Base-by-base conservation (phyloP, 2,888 invertebrate genomes). In the Ethmia dodecea region DNA sequence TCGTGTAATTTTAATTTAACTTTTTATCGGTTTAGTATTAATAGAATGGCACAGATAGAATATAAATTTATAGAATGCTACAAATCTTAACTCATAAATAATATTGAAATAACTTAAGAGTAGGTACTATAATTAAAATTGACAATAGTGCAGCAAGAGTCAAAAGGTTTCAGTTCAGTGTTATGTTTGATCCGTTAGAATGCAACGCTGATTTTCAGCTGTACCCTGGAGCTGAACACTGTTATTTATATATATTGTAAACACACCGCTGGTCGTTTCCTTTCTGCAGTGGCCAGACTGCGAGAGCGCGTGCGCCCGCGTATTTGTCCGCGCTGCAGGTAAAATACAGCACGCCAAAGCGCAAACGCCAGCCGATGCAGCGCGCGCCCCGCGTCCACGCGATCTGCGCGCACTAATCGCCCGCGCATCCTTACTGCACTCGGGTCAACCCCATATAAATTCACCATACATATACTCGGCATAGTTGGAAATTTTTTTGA, bases 281-380 rank as follows among this genome's bases (percentile, higher is more conserved):
- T 44, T 13, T 49, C 37, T 22, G 47, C 40, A 8, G 41, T 32
- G 4, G 41, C 45, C 13, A 59, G 54, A 40, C 69, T 74, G 33
- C 68, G 59, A 11, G 73, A 71, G 33, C 68, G 60, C 10, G 74
- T 69, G 24, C 76, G 65, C 3, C 54, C 31, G 2, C 55, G 54
- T 25, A 41, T 43, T 1, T 65, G 70, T 12, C 75, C 77, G 57
- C 88, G 71, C 68, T 92, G 91, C 47, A 93, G 87, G 61, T 92
- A 89, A 63, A 93, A 89, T 27, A 92, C 91, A 35, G 91, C 91
- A 50, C 92, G 90, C 92, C 92, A 93, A 41, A 93, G 84, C 16
- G 92, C 92, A 59, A 93, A 92, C 24, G 93, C 93, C 20, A 93
- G 88, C 37, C 91, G 88, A 56, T 92, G 92, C 42, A 93, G 78